These are phyloP conservation scores for Poeciliopsis infans DNA, from an alignment of 2,797 vertebrate species.

Conservation along the genomic window DNA sequence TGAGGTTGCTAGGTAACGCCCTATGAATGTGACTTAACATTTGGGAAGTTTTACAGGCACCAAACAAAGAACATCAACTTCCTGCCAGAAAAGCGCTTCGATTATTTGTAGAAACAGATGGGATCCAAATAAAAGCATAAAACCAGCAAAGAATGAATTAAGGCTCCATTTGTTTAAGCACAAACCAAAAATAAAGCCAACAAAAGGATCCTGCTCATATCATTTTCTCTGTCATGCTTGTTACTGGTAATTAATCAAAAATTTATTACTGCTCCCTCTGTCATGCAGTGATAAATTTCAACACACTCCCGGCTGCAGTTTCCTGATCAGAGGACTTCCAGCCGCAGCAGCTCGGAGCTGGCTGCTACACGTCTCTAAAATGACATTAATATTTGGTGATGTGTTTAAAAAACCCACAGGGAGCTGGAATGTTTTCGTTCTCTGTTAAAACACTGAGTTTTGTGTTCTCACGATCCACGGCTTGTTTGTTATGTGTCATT, in stretches of 20 bases:
- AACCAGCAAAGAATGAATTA: not conserved
- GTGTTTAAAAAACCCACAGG: not conserved
- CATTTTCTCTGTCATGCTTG: not conserved
- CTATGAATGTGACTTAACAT: too few species aligned
- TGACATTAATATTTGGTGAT: conserved; percentile 4
- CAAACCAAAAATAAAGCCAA: not conserved
- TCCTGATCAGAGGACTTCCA: not conserved
- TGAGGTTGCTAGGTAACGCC: too few species aligned
- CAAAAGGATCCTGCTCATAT: not conserved
- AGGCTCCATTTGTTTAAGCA: not conserved
- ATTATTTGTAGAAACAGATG: too few species aligned
- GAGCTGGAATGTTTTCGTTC: not conserved
- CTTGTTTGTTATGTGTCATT: conserved; percentile 9
- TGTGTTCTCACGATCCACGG: not conserved
- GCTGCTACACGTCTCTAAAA: not conserved
- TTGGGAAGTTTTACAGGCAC: too few species aligned
- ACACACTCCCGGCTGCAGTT: not conserved
- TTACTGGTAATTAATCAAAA: not conserved
- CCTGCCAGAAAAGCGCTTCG: too few species aligned
- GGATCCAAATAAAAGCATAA: too few species aligned
- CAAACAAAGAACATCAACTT: too few species aligned
- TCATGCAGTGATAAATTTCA: not conserved
- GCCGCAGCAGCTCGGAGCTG: not conserved
- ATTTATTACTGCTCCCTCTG: not conserved
- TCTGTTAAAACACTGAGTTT: not conserved